A percentile compares a stretch with the other conserved stretches of the same genome.
Evolutionary conservation across 2,888 invertebrate species (phyloP).

Genomic region (Imbricaverruca yamaguchii): DNA sequence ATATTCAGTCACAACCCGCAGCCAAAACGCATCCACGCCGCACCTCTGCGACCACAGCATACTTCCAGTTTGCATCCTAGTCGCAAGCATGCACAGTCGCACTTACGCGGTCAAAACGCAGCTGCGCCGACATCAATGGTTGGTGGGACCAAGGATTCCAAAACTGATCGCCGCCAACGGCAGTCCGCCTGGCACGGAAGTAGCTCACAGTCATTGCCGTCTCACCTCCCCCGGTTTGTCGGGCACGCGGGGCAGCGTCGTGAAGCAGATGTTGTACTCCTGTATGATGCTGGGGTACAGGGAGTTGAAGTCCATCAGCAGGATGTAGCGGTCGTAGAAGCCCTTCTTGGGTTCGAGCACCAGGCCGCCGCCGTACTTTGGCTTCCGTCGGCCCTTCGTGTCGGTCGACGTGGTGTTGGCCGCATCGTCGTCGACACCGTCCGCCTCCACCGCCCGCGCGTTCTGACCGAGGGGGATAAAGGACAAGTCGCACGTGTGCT

Average conservation of each 20-base stretch:
- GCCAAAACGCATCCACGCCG: too few species aligned
- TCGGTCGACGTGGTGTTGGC: slow-evolving; percentile 46
- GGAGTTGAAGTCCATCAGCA: slow-evolving; percentile 98
- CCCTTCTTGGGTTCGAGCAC: slow-evolving; percentile 96
- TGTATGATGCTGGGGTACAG: slow-evolving; percentile 99
- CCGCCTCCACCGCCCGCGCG: slow-evolving; percentile 33
- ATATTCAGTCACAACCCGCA: not conserved
- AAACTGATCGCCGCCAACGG: too few species aligned
- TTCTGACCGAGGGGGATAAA: not conserved
- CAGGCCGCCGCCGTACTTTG: slow-evolving; percentile 81
- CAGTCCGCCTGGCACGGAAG: too few species aligned
- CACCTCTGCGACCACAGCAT: too few species aligned
- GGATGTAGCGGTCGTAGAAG: slow-evolving; percentile 89
- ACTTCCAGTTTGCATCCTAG: too few species aligned
- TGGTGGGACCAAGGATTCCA: too few species aligned
- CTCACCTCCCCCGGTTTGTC: slow-evolving; percentile 12
- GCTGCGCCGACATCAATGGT: too few species aligned
- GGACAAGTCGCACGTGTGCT: too few species aligned
- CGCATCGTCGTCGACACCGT: slow-evolving; percentile 40
- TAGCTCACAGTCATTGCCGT: too few species aligned
- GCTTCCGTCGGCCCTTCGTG: slow-evolving; percentile 53
- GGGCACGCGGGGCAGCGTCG: slow-evolving; percentile 51
- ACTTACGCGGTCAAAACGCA: too few species aligned
- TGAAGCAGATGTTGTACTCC: slow-evolving; percentile 98
- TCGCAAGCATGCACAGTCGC: too few species aligned